phyloP scores from a whole-genome alignment of 2,797 vertebrate genomes.

The Dendrocincla fuliginosa region DNA sequence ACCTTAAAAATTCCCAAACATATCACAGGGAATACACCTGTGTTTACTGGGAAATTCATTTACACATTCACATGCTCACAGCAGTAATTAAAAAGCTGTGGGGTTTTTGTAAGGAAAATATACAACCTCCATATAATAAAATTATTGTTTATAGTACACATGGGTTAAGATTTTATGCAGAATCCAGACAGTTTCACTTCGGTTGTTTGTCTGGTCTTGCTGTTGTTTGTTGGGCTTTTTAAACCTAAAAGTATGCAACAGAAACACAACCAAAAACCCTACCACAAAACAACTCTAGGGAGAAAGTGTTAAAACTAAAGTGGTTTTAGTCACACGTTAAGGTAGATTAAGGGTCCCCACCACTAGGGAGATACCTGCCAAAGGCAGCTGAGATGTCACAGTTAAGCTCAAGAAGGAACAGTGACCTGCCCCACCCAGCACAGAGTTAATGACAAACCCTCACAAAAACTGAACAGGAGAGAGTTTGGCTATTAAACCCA shows the following conservation, averaged over 20 bases:
- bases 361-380: neutral
- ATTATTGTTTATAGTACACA: rapidly evolving
- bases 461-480: neutral
- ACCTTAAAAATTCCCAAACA: neutral
- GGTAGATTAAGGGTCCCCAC: neutral
- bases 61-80: neutral
- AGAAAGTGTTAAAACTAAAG: neutral
- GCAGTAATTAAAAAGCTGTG: neutral
- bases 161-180: neutral
- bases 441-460: rapidly evolving
- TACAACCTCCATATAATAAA: neutral
- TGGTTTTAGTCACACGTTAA: neutral
- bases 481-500: neutral
- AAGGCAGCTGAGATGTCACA: neutral
- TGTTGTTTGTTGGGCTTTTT: neutral
- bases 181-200: rapidly evolving
- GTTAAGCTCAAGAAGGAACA: neutral
- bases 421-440: neutral
- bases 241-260: neutral
- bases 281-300: neutral
- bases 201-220: rapidly evolving
- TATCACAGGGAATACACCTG: neutral
- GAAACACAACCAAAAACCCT: neutral
- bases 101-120: neutral
- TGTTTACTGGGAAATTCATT: neutral